Evolutionary conservation across 2,888 invertebrate genomes (phyloP).

Genomic region (Andrena fulva): DNA sequence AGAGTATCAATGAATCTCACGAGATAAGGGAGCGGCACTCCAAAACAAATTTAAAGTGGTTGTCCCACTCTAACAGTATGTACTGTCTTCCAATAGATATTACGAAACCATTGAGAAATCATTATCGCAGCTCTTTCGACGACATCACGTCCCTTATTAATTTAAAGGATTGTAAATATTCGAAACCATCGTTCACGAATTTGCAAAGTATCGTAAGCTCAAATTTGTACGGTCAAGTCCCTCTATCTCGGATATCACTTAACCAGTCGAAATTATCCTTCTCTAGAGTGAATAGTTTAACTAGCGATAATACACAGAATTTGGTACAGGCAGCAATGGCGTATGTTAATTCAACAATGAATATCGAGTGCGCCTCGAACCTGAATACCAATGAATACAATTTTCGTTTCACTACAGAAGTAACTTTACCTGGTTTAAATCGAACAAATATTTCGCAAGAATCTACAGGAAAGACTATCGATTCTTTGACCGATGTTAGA

Average conservation of each 20-base stretch:
- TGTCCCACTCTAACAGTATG: conserved; percentile 79
- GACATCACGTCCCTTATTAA: conserved; percentile 77
- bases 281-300: conserved; percentile 69
- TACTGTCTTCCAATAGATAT: conserved; percentile 76
- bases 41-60: conserved; percentile 64
- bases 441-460: conserved; percentile 46
- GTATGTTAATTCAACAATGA: conserved; percentile 54
- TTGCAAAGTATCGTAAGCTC: conserved; percentile 72
- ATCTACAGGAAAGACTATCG: conserved; percentile 67
- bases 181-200: conserved; percentile 75
- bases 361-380: conserved; percentile 64
- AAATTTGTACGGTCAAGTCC: conserved; percentile 68
- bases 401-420: conserved; percentile 57
- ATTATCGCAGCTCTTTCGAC: conserved; percentile 79
- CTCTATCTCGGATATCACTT: conserved; percentile 69
- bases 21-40: conserved; percentile 58
- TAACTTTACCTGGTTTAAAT: conserved; percentile 51
- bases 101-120: conserved; percentile 67
- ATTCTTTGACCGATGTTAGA: conserved; percentile 72
- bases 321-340: conserved; percentile 40
- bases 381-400: conserved; percentile 60
- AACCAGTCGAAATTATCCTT: conserved; percentile 69
- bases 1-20: conserved; percentile 69
- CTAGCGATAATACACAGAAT: conserved; percentile 70
- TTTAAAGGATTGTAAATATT: conserved; percentile 75